Percentiles rank a stretch among this genome's conserved stretches.
Evolutionary conservation across 2,113 vertebrate genomes (phyloP).

Genomic region (Perca flavescens): DNA sequence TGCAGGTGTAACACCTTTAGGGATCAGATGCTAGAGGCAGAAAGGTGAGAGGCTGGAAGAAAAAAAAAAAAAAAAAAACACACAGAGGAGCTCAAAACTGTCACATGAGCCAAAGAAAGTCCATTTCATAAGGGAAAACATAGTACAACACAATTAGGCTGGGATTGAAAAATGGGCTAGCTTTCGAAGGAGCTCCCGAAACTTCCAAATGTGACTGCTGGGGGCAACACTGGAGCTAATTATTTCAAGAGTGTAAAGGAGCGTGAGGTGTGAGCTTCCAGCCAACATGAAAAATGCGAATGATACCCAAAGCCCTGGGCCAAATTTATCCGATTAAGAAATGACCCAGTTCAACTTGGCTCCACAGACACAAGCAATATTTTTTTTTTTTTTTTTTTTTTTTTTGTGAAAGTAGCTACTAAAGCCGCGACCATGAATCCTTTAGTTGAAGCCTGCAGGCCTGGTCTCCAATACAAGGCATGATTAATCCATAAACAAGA

Average conservation of each 20-base stretch:
- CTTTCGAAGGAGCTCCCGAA: background rate
- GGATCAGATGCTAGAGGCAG: background rate
- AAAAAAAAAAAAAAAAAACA: too few species aligned
- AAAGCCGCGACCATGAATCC: slow-evolving; percentile 8
- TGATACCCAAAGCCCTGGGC: slow-evolving; percentile 20
- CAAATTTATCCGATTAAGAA: slow-evolving; percentile 39
- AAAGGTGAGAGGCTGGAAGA: background rate
- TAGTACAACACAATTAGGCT: slow-evolving; percentile 6
- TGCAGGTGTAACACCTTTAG: background rate
- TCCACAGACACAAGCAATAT: slow-evolving; percentile 6
- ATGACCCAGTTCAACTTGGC: slow-evolving; percentile 43
- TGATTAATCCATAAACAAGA: slow-evolving; percentile 19
- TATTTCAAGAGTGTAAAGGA: slow-evolving; percentile 41
- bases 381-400: background rate
- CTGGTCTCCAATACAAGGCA: background rate
- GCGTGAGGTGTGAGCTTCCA: slow-evolving; percentile 6
- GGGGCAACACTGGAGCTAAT: slow-evolving; percentile 43
- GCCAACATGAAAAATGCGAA: slow-evolving; percentile 39
- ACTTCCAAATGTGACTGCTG: background rate
- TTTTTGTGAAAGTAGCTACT: background rate
- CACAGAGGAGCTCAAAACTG: background rate
- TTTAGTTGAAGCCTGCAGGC: slow-evolving; percentile 13
- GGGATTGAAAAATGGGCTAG: background rate
- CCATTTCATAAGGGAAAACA: background rate
- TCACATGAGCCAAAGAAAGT: background rate